A percentile compares a stretch with the other conserved stretches of the same genome.
These are phyloP conservation scores for Pollicipes pollicipes DNA, from an alignment of 1,140 invertebrate genomes.

Conservation along the genomic window DNA sequence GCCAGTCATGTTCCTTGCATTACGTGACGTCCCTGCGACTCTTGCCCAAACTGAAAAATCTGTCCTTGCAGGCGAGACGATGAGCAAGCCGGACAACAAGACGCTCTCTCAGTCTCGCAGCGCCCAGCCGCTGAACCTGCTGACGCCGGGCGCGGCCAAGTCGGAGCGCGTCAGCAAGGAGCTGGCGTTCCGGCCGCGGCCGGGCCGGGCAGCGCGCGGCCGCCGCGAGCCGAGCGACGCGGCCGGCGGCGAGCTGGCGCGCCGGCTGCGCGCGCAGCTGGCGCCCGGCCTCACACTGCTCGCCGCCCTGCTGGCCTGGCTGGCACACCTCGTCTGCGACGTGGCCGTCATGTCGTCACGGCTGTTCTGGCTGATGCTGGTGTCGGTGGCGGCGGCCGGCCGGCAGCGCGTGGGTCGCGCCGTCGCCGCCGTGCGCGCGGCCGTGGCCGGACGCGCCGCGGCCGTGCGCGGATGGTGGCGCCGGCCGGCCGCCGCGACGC, in stretches of 20 bases:
- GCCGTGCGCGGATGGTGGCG: not conserved
- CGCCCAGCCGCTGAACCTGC: not conserved
- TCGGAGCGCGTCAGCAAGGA: not conserved
- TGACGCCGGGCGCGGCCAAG: not conserved
- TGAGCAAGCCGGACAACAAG: constrained; percentile 4
- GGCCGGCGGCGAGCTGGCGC: not conserved
- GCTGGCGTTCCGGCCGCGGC: not conserved
- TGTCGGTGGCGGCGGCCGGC: not conserved
- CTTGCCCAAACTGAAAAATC: too few relatives aligned
- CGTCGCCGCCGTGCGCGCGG: too few relatives aligned
- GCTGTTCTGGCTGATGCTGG: not conserved
- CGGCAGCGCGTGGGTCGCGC: too few relatives aligned
- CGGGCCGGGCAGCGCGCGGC: too few relatives aligned
- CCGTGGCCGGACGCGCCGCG: not conserved
- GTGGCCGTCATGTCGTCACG: not conserved
- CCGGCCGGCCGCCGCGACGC: too few relatives aligned
- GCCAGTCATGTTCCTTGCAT: too few relatives aligned
- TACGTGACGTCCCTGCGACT: too few relatives aligned
- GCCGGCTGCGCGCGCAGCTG: not conserved
- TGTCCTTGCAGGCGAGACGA: not conserved
- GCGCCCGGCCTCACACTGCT: not conserved
- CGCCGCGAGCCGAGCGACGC: not conserved
- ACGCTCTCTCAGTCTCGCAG: not conserved
- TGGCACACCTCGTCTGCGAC: not conserved
- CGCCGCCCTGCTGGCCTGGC: not conserved